Conservation (phyloP, 2,888 invertebrate genomes). For the Plebejus argus region DNA sequence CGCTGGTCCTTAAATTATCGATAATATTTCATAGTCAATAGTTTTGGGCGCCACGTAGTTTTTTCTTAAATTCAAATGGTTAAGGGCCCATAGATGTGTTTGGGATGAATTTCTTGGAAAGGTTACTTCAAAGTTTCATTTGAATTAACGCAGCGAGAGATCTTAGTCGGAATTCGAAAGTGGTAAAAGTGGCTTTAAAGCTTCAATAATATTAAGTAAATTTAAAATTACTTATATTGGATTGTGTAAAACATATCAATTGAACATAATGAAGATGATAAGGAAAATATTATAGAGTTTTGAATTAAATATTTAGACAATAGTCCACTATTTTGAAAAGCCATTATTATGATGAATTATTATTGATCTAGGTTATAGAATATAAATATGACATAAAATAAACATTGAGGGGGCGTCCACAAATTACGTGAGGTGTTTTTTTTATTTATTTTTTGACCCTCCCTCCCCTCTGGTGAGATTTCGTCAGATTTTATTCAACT, state of each 20-base stretch:
- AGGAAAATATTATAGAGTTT: too few species aligned
- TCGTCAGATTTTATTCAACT: too few species aligned
- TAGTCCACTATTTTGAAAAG: too few species aligned
- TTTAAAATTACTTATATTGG: not conserved
- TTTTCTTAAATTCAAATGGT: slow-evolving; percentile 1
- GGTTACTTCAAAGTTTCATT: not conserved
- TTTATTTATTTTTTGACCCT: too few species aligned
- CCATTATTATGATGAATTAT: too few species aligned
- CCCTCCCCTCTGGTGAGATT: too few species aligned
- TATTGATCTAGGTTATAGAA: too few species aligned
- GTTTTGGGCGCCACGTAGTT: slow-evolving; percentile 3
- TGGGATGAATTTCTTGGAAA: slow-evolving; percentile 26
- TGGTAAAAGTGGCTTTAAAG: not conserved
- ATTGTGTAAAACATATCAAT: not conserved
- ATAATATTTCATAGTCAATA: slow-evolving; percentile 10
- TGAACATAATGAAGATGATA: too few species aligned
- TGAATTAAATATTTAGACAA: too few species aligned
- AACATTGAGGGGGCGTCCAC: too few species aligned
- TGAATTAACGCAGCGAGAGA: not conserved
- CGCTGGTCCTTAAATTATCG: not conserved
- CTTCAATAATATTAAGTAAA: not conserved
- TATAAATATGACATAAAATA: too few species aligned
- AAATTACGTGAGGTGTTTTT: too few species aligned
- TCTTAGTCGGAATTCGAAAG: slow-evolving; percentile 1
- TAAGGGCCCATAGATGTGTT: not conserved